Conservation (phyloP, 2,797 vertebrate species). For the Valencia hispanica region DNA sequence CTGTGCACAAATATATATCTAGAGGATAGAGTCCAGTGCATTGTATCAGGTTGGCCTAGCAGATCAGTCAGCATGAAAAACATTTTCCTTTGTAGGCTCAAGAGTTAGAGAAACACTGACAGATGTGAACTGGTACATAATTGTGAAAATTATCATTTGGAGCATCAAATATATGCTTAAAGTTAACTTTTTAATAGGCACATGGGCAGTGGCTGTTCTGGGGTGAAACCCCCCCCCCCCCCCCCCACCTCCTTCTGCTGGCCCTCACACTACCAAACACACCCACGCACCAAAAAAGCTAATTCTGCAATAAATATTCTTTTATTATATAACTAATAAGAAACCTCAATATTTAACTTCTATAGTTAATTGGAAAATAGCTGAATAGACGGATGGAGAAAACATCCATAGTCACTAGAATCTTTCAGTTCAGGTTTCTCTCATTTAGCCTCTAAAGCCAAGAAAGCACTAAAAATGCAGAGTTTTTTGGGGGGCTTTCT, state of each 20-base stretch:
- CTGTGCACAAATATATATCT: not conserved
- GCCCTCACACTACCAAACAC: not conserved
- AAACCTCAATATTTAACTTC: not conserved
- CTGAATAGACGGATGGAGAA: not conserved
- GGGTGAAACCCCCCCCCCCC: too few relatives aligned
- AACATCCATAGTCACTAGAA: not conserved
- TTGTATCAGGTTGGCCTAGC: constrained; percentile 31
- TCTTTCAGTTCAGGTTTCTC: not conserved
- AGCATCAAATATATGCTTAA: constrained; percentile 7
- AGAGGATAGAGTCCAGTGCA: not conserved
- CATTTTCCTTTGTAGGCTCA: constrained; percentile 45
- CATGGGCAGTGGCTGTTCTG: not conserved
- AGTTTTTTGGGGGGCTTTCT: too few relatives aligned
- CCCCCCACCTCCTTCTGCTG: not conserved
- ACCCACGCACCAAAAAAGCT: not conserved
- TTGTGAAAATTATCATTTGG: constrained; percentile 31
- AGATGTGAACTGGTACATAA: constrained; percentile 26
- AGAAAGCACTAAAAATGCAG: not conserved
- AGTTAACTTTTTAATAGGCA: not conserved
- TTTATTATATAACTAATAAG: not conserved
- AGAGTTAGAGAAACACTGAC: constrained; percentile 37
- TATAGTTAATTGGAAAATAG: not conserved
- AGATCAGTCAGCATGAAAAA: constrained; percentile 56
- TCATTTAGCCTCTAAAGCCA: not conserved
- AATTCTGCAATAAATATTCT: not conserved